These are phyloP conservation scores for Dipodomys merriami DNA, from an alignment of 2,113 vertebrate genomes.

Conservation along the genomic window DNA sequence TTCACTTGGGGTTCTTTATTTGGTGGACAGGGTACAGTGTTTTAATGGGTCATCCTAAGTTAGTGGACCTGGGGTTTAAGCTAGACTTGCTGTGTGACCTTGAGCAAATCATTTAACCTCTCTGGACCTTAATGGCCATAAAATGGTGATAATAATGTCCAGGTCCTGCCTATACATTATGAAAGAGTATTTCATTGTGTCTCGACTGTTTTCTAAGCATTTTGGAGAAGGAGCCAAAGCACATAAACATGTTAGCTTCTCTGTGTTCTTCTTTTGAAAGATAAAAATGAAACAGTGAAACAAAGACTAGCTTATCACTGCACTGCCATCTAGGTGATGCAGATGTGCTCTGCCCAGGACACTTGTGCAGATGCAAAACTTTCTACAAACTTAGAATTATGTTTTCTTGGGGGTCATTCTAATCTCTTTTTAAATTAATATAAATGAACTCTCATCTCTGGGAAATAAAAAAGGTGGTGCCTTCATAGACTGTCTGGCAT, in stretches of 20 bases:
- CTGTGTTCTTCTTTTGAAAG: not conserved
- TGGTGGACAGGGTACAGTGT: conserved; percentile 40
- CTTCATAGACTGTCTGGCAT: not conserved
- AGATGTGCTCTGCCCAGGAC: not conserved
- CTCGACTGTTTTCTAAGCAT: conserved; percentile 35
- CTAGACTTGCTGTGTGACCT: conserved; percentile 39
- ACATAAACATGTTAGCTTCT: conserved; percentile 1
- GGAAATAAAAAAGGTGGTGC: not conserved
- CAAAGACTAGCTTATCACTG: not conserved
- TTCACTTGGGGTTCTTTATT: conserved; percentile 48
- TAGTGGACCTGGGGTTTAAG: conserved; percentile 51
- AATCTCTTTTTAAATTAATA: not conserved
- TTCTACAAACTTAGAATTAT: not conserved
- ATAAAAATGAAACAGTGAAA: not conserved
- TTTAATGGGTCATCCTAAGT: conserved; percentile 60
- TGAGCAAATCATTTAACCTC: conserved; percentile 67
- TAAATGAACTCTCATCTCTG: not conserved
- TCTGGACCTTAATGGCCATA: conserved; percentile 48
- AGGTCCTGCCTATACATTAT: conserved; percentile 10
- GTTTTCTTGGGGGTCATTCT: not conserved
- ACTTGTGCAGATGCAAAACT: not conserved
- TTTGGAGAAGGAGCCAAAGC: not conserved
- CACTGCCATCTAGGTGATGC: not conserved
- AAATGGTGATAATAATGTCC: conserved; percentile 40
- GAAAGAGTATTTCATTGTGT: conserved; percentile 41